These are phyloP conservation scores for Salvelinus sp. DNA, from an alignment of 2,113 vertebrate genomes.

Conservation along the genomic window DNA sequence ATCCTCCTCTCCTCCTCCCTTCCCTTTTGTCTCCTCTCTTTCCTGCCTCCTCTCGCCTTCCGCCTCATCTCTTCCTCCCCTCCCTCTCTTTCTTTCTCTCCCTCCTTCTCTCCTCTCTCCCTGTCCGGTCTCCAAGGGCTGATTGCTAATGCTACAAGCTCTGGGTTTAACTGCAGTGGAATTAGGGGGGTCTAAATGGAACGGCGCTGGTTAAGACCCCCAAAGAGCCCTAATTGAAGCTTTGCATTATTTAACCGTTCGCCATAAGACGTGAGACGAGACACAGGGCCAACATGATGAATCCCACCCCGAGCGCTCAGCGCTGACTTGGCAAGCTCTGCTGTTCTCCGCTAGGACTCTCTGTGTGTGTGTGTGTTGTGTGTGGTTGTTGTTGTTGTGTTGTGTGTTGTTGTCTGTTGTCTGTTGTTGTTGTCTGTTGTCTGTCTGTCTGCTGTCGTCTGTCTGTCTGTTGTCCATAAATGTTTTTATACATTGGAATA, in stretches of 20 bases:
- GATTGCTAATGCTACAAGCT: neutral
- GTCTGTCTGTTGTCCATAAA: too few species aligned
- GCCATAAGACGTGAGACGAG: slow-evolving; percentile 13
- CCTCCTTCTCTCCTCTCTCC: neutral
- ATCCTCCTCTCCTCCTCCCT: neutral
- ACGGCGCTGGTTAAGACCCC: slow-evolving; percentile 29
- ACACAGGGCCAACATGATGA: neutral
- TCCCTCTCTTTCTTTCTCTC: neutral
- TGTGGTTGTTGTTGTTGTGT: too few species aligned
- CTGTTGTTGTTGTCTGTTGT: too few species aligned
- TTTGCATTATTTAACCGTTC: slow-evolving; percentile 33
- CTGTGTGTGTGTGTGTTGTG: too few species aligned
- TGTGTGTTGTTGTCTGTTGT: too few species aligned
- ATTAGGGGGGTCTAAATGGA: slow-evolving; percentile 2
- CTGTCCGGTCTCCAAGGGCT: neutral
- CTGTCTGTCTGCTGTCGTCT: too few species aligned
- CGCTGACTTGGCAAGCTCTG: slow-evolving; percentile 1
- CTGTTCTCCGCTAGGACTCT: too few species aligned
- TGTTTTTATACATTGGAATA: too few species aligned
- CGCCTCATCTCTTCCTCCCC: neutral
- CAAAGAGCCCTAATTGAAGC: slow-evolving; percentile 29
- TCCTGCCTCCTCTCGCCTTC: neutral
- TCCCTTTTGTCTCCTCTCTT: too few species aligned
- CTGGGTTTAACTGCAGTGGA: neutral
- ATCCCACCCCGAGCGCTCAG: neutral